Conservation (phyloP, 2,113 vertebrate genomes). For the Cephalophus harveyi region DNA sequence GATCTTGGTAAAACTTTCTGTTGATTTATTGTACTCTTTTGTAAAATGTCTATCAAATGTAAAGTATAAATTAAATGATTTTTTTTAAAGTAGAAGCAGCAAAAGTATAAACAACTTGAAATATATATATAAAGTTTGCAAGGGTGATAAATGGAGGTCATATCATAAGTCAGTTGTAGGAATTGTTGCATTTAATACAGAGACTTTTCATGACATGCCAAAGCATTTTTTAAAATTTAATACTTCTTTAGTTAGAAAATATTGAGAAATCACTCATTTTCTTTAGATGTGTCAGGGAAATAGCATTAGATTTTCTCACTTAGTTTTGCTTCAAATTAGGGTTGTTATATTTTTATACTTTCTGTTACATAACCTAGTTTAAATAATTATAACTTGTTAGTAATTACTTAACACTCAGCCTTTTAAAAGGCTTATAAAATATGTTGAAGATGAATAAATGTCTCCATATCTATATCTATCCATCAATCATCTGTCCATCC, state of each 20-base stretch:
- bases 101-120: background rate
- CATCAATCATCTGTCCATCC: background rate
- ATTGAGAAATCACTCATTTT: background rate
- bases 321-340: background rate
- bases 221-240: background rate
- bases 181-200: background rate
- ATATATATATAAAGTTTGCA: background rate
- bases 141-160: background rate
- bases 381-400: background rate
- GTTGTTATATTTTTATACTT: background rate
- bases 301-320: background rate
- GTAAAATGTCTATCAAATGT: background rate
- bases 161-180: background rate
- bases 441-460: conserved; percentile 29
- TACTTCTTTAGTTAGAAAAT: conserved; percentile 1
- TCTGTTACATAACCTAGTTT: background rate
- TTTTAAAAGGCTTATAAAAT: conserved; percentile 12
- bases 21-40: background rate
- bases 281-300: background rate
- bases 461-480: background rate
- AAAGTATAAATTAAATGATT: background rate
- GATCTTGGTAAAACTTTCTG: background rate
- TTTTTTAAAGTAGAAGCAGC: background rate
- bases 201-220: background rate
- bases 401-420: background rate